Percentiles rank a stretch among this genome's conserved stretches.
Conservation (phyloP, 2,113 vertebrate genomes). For the Brienomyrus longianalis region DNA sequence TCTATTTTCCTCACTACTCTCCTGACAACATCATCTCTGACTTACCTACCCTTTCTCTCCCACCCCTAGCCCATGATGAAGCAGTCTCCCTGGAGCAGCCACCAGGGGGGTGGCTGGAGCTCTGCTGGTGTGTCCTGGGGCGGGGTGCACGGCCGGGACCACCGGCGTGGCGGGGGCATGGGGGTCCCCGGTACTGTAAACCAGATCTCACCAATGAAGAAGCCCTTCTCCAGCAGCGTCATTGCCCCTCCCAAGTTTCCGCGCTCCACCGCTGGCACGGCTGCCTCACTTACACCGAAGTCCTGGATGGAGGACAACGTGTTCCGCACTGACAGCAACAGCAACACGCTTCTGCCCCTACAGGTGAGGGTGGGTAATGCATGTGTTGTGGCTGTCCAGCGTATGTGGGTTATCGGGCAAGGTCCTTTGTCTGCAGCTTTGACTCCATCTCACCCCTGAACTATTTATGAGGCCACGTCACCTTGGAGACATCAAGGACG, state of each 20-base stretch:
- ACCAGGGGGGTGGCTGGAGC: slow-evolving; percentile 88
- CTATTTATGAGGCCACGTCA: not conserved
- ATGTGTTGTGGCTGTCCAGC: not conserved
- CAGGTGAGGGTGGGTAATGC: slow-evolving; percentile 69
- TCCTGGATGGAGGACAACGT: slow-evolving; percentile 94
- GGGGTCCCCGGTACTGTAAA: slow-evolving; percentile 81
- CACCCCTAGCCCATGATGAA: slow-evolving; percentile 83
- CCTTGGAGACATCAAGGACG: not conserved
- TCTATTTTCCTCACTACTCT: not conserved
- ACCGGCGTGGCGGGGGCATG: slow-evolving; percentile 80
- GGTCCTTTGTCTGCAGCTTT: slow-evolving; percentile 2
- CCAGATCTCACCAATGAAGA: slow-evolving; percentile 92
- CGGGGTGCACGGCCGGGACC: slow-evolving; percentile 77
- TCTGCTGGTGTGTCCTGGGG: slow-evolving; percentile 90
- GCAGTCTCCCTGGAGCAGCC: slow-evolving; percentile 87
- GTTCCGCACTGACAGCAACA: slow-evolving; percentile 94
- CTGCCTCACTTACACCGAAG: slow-evolving; percentile 80
- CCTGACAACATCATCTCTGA: not conserved
- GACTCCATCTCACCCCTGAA: not conserved
- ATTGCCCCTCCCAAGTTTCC: slow-evolving; percentile 96
- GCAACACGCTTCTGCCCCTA: slow-evolving; percentile 89
- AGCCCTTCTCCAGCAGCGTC: slow-evolving; percentile 90
- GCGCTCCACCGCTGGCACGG: slow-evolving; percentile 55
- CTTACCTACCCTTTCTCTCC: not conserved
- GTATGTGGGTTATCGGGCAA: not conserved